Evolutionary conservation across 2,797 vertebrate species (phyloP), one percentile per base, ranked within the genome.

Genomic region (Tympanoctomys barrerae): DNA sequence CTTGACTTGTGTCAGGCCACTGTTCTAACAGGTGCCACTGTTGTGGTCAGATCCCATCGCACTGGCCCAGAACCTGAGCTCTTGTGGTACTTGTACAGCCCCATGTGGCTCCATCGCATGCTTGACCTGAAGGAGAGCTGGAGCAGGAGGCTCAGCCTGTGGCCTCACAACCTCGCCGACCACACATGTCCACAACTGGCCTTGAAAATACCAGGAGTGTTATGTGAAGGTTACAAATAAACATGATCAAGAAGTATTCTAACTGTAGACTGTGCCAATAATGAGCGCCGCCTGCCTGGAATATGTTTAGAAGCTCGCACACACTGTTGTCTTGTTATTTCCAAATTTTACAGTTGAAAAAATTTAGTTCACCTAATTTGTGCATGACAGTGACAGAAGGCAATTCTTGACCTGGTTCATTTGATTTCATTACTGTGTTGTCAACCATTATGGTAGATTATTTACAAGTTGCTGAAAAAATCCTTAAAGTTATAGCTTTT

Each of bases 331-430:
- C 49, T 42, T 66, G 21, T 66, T 70, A 75, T 83, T 70, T 83
- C 28, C 86, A 70, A 33, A 52, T 59, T 78, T 95, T 92, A 92
- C 33, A 77, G 82, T 42, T 94, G 94, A 92, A 79, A 89, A 93
- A 86, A 88, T 73, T 94, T 94, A 79, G 62, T 89, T 92, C 90
- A 90, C 39, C 31, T 92, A 94, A 83, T 94, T 90, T 92, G 79
- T 89, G 54, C 62, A 7, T 54, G n/a, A 16, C 10, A 89, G 70
- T 94, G 83, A 92, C 26, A 91, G 79, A 90, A 70, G 90, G 90
- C 59, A 86, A 1, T 88, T 90, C 86, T 86, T 94, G 73, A 73
- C 68, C 42, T 46, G 11, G 66, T 79, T 96, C 42, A 79, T 93
- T 57, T 87, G 46, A 89, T 92, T 93, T 96, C 54, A 92, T 7